Conservation (phyloP, 2,113 vertebrate genomes). For the Nicator chloris region DNA sequence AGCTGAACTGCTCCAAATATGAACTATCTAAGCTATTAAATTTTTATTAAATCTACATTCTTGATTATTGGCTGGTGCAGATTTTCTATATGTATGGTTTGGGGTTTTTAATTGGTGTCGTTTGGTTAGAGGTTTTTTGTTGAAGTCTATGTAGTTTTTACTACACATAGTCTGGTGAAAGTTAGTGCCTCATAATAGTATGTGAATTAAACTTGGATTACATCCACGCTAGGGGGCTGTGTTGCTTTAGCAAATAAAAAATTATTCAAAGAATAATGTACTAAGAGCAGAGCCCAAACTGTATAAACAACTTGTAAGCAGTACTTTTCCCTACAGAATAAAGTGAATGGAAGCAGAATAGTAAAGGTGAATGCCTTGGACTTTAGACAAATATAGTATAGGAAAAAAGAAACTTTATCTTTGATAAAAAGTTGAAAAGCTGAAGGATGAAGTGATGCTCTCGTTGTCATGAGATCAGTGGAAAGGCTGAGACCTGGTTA, state of each 20-base stretch:
- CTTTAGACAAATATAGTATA: background rate
- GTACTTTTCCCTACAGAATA: background rate
- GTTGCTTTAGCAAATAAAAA: constrained; percentile 18
- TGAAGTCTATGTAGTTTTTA: background rate
- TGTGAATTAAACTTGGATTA: background rate
- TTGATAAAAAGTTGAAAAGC: background rate
- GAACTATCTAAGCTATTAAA: background rate
- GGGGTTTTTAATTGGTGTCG: background rate
- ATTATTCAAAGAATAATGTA: background rate
- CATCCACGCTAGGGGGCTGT: constrained; percentile 35
- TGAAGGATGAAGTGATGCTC: background rate
- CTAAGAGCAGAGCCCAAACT: background rate
- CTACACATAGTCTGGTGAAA: background rate
- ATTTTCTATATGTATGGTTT: background rate
- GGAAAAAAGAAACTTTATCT: background rate
- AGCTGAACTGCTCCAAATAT: background rate
- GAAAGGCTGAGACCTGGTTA: background rate
- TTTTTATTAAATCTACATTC: background rate
- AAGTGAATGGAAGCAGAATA: background rate
- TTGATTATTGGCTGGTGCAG: background rate
- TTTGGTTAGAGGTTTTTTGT: background rate
- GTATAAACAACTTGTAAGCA: background rate
- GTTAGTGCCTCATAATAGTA: background rate
- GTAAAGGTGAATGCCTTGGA: background rate
- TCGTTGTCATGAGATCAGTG: background rate